Evolutionary conservation across 1,140 invertebrate species (phyloP).

Genomic region (Drosophila cardini): DNA sequence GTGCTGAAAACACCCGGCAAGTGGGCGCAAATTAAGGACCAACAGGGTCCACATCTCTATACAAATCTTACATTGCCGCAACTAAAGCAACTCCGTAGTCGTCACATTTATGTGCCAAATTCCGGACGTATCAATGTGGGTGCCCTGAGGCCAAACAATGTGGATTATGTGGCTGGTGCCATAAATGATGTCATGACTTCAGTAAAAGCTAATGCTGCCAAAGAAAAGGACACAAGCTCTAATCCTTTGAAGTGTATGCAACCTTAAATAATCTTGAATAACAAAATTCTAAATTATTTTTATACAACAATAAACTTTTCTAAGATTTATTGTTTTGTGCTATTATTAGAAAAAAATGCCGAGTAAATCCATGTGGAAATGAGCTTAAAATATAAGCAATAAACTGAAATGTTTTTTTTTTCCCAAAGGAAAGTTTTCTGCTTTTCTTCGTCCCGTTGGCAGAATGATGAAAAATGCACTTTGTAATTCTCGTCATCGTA

Average conservation of each 20-base stretch:
- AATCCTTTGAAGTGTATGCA: conserved; percentile 10
- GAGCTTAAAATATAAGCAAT: background rate
- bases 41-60: conserved; percentile 99
- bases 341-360: background rate
- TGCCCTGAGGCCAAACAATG: conserved; percentile 93
- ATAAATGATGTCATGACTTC: conserved; percentile 90
- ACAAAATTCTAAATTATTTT: background rate
- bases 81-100: conserved; percentile 90
- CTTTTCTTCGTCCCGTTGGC: conserved; percentile 16
- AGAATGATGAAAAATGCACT: conserved; percentile 77
- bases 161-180: conserved; percentile 95
- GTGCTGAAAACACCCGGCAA: conserved; percentile 93
- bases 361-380: background rate
- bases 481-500: conserved; percentile 76
- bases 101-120: conserved; percentile 95
- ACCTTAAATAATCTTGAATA: background rate
- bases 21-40: conserved; percentile 96
- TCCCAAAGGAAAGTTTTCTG: conserved; percentile 4
- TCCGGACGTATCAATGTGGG: conserved; percentile 97
- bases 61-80: conserved; percentile 93
- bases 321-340: background rate
- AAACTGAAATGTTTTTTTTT: conserved; percentile 13
- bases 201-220: background rate
- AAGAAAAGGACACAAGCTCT: background rate
- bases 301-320: background rate